Evolutionary conservation across 2,888 invertebrate species (phyloP).

Genomic region (Zaprionus bogoriensis): DNA sequence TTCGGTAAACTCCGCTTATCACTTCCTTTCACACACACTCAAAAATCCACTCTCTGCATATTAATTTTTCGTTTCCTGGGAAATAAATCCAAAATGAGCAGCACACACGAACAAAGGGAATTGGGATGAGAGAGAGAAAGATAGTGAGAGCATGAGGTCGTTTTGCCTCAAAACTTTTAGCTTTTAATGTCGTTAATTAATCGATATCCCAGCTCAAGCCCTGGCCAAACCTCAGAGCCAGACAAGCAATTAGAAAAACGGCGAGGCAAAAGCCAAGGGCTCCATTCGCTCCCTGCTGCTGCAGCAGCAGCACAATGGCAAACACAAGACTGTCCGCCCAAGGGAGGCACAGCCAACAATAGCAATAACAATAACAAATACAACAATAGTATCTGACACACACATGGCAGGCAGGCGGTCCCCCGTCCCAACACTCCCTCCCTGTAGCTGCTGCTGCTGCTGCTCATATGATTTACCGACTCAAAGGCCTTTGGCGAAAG

Average conservation of each 20-base stretch:
- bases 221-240: conserved; percentile 37
- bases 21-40: not conserved
- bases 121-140: not conserved
- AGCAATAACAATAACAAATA: conserved; percentile 3
- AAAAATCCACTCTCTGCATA: conserved; percentile 7
- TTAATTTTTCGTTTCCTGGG: conserved; percentile 47
- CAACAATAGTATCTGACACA: conserved; percentile 24
- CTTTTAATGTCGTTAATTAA: conserved; percentile 74
- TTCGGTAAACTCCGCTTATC: not conserved
- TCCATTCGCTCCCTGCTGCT: conserved; percentile 12
- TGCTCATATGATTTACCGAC: conserved; percentile 68
- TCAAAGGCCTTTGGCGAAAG: conserved; percentile 66
- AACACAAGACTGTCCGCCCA: conserved; percentile 7
- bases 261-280: conserved; percentile 17
- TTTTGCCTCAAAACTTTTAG: conserved; percentile 45
- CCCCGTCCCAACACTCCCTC: not conserved
- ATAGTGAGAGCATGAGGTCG: not conserved
- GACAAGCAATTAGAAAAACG: conserved; percentile 69
- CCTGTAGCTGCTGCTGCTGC: not conserved
- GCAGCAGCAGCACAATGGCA: conserved; percentile 25
- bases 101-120: not conserved
- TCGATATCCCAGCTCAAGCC: conserved; percentile 45
- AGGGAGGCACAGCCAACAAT: conserved; percentile 9
- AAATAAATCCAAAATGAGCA: conserved; percentile 52
- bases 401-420: conserved; percentile 14